Evolutionary conservation across 1,140 invertebrate species (phyloP).

Genomic region (Mya arenaria): DNA sequence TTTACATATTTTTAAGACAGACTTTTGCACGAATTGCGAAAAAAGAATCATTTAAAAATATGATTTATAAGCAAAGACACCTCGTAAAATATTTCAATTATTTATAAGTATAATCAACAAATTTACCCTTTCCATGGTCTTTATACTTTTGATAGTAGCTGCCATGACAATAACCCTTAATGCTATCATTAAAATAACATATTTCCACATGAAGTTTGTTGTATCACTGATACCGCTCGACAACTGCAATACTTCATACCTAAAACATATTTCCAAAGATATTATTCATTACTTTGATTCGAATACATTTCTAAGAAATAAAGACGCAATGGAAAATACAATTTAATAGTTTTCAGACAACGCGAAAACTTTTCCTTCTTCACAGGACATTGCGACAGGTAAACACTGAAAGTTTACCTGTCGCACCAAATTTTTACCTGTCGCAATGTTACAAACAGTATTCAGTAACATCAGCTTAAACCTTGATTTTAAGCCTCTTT

Average conservation of each 20-base stretch:
- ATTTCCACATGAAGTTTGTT: not conserved
- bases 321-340: not conserved
- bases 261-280: not conserved
- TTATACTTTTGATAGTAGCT: slow-evolving; percentile 13
- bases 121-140: slow-evolving; percentile 35
- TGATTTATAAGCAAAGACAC: too few relatives aligned
- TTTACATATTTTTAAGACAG: not conserved
- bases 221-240: slow-evolving; percentile 1
- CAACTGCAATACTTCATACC: slow-evolving; percentile 17
- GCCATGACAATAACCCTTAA: not conserved
- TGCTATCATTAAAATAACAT: not conserved
- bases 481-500: too few relatives aligned
- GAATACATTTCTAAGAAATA: not conserved
- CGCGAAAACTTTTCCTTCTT: too few relatives aligned
- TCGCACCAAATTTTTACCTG: not conserved
- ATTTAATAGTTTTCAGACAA: not conserved
- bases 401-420: not conserved
- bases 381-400: not conserved
- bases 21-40: not conserved
- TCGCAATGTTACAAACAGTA: not conserved
- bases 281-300: not conserved
- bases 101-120: too few relatives aligned
- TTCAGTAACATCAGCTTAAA: too few relatives aligned
- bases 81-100: too few relatives aligned
- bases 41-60: too few relatives aligned